phyloP scores from a whole-genome alignment of 1,140 invertebrate genomes.

The Tribolium madens region DNA sequence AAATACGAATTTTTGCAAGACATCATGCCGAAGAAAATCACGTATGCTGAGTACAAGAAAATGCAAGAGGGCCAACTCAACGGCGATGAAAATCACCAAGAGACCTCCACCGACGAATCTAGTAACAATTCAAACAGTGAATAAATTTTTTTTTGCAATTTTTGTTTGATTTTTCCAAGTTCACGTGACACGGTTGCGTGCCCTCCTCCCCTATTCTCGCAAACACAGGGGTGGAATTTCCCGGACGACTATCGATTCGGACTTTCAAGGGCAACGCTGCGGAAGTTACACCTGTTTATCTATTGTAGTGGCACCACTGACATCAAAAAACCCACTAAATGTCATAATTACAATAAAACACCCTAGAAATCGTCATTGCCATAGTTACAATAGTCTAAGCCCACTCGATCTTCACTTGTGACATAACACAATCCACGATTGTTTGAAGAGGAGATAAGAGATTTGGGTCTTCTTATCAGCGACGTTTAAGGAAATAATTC shows the following conservation, averaged over 20 bases:
- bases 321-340: neutral
- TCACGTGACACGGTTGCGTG: conserved; percentile 4
- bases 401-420: too few relatives aligned
- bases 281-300: conserved; percentile 14
- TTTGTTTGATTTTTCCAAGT: neutral
- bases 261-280: conserved; percentile 17
- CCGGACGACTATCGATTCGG: conserved; percentile 18
- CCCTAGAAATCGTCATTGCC: too few relatives aligned
- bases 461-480: neutral
- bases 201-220: conserved; percentile 1
- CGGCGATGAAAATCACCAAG: conserved; percentile 7
- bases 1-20: conserved; percentile 76
- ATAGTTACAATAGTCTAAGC: too few relatives aligned
- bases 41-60: conserved; percentile 75
- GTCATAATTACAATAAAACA: too few relatives aligned
- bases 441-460: neutral
- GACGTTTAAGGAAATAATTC: conserved; percentile 8
- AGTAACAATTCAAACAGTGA: neutral
- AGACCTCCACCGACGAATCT: conserved; percentile 23
- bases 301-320: neutral
- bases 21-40: conserved; percentile 80
- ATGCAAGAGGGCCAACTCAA: conserved; percentile 66
- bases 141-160: conserved; percentile 9
- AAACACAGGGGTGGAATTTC: conserved; percentile 25
- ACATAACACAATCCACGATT: neutral